Evolutionary conservation across 2,888 invertebrate species (phyloP).

Genomic region (Neoitamus cyanurus): DNA sequence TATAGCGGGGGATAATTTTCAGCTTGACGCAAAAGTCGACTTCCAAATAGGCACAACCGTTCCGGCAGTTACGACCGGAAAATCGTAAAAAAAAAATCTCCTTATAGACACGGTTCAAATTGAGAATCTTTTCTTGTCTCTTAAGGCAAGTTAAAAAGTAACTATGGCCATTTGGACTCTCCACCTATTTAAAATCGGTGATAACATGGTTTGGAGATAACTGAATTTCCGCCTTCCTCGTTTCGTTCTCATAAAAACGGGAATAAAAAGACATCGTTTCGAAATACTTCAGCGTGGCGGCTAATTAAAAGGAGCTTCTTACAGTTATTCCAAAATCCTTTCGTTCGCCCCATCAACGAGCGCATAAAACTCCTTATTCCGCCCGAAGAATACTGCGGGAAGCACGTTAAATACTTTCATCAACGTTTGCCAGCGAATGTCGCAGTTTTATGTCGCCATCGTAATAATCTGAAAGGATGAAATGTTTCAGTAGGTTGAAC

Average conservation of each 20-base stretch:
- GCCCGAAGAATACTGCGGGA: background rate
- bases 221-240: background rate
- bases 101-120: background rate
- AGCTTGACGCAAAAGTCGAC: too few species aligned
- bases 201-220: background rate
- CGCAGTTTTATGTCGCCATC: slow-evolving; percentile 2
- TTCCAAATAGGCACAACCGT: too few species aligned
- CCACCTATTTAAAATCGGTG: background rate
- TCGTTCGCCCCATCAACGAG: background rate
- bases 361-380: slow-evolving; percentile 6
- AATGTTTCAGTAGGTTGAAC: slow-evolving; percentile 28
- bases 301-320: background rate
- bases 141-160: background rate
- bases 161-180: background rate
- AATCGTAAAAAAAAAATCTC: too few species aligned
- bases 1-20: too few species aligned
- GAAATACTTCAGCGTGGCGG: background rate
- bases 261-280: background rate
- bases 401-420: background rate
- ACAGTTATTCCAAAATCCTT: background rate
- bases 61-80: too few species aligned
- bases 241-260: background rate
- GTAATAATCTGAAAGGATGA: slow-evolving; percentile 6
- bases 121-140: background rate
- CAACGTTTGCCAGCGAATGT: background rate